phyloP scores from a whole-genome alignment of 2,113 vertebrate genomes.

The Acrocephalus arundinaceus region DNA sequence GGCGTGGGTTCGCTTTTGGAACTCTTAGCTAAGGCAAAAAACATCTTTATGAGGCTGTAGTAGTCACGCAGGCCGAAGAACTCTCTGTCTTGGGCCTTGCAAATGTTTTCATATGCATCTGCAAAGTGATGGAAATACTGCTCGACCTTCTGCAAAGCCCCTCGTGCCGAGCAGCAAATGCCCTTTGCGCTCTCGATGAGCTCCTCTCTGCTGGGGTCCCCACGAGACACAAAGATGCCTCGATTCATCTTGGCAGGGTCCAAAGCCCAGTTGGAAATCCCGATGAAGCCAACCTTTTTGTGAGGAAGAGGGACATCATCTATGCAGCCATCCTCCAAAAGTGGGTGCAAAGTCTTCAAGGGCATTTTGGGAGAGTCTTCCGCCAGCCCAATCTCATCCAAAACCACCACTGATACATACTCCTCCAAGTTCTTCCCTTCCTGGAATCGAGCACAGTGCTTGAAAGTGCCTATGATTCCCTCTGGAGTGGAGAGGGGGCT shows the following conservation, averaged over 20 bases:
- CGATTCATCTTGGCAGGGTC: constrained; percentile 99
- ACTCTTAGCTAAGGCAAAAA: constrained; percentile 80
- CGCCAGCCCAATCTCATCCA: constrained; percentile 96
- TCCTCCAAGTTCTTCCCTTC: constrained; percentile 90
- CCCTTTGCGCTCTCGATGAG: constrained; percentile 88
- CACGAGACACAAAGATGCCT: constrained; percentile 92
- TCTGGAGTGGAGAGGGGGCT: constrained; percentile 97
- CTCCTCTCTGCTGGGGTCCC: constrained; percentile 84
- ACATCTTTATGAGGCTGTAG: constrained; percentile 97
- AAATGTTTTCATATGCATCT: constrained; percentile 82
- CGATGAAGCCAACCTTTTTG: constrained; percentile 94
- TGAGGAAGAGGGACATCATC: constrained; percentile 89
- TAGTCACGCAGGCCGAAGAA: constrained; percentile 97
- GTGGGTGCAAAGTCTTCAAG: constrained; percentile 91
- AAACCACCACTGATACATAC: constrained; percentile 93
- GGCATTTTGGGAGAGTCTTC: constrained; percentile 98
- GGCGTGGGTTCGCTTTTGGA: constrained; percentile 68
- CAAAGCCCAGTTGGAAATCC: constrained; percentile 97
- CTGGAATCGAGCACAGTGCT: constrained; percentile 94
- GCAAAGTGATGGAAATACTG: constrained; percentile 85
- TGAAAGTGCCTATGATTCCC: constrained; percentile 94
- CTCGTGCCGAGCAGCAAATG: constrained; percentile 86
- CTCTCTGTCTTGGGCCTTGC: constrained; percentile 79
- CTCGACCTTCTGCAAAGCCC: constrained; percentile 79
- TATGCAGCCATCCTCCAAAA: constrained; percentile 95